Evolutionary conservation across 2,797 vertebrate genomes (phyloP).

Genomic region (Danio choprae): DNA sequence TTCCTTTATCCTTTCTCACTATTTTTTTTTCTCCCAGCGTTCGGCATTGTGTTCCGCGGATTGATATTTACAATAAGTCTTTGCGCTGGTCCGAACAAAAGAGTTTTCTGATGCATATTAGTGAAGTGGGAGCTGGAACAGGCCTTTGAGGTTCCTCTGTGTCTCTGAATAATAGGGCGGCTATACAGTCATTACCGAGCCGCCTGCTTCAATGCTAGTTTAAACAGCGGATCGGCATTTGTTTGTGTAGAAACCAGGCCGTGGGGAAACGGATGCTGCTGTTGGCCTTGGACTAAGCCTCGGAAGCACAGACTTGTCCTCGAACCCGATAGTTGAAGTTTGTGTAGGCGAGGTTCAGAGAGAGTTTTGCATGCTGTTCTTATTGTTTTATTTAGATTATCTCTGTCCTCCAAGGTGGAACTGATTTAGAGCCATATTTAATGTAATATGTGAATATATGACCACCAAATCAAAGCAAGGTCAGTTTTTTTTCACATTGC

Average conservation of each 20-base stretch:
- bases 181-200: constrained; percentile 43
- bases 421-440: not conserved
- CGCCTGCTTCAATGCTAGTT: constrained; percentile 43
- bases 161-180: constrained; percentile 48
- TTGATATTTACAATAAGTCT: constrained; percentile 58
- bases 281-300: constrained; percentile 41
- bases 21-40: not conserved
- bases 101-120: constrained; percentile 51
- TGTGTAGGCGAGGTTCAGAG: constrained; percentile 1
- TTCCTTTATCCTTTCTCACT: constrained; percentile 36
- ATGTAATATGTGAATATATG: not conserved
- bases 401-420: constrained; percentile 26
- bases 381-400: constrained; percentile 47
- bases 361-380: constrained; percentile 14
- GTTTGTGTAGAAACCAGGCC: constrained; percentile 48
- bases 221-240: constrained; percentile 42
- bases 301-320: constrained; percentile 37
- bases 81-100: constrained; percentile 50
- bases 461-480: not conserved
- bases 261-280: constrained; percentile 37
- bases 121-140: constrained; percentile 35
- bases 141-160: constrained; percentile 55
- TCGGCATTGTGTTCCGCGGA: constrained; percentile 37
- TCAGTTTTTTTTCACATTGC: not conserved
- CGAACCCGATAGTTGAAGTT: constrained; percentile 28